Conservation (phyloP, 2,888 invertebrate genomes). For the Nomada lathburiana region DNA sequence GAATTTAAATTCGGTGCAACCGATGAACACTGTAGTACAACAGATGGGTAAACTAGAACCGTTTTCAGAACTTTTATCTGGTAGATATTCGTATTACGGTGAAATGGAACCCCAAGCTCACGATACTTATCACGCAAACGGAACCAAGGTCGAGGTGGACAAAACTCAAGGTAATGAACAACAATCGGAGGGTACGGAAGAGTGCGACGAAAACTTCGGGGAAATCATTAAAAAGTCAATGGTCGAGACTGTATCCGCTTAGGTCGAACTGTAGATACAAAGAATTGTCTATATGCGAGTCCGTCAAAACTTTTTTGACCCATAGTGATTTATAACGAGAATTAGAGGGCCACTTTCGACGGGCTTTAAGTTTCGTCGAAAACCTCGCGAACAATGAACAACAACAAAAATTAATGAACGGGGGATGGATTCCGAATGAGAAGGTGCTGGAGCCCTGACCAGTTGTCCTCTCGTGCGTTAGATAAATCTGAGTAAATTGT, state of each 20-base stretch:
- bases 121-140: conserved; percentile 68
- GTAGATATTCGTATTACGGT: conserved; percentile 85
- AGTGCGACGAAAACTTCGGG: conserved; percentile 92
- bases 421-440: background rate
- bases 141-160: conserved; percentile 60
- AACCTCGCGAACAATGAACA: conserved; percentile 13
- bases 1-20: conserved; percentile 87
- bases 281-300: conserved; percentile 19
- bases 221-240: conserved; percentile 97
- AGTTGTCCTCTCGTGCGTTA: conserved; percentile 44
- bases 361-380: conserved; percentile 14
- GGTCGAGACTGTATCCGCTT: conserved; percentile 95
- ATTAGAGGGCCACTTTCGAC: conserved; percentile 30
- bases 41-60: conserved; percentile 89
- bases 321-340: conserved; percentile 36
- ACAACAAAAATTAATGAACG: background rate
- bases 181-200: conserved; percentile 72
- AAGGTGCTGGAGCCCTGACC: conserved; percentile 30
- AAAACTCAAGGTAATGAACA: conserved; percentile 60
- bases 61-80: conserved; percentile 88
- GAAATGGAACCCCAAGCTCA: conserved; percentile 76
- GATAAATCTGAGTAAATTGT: conserved; percentile 58
- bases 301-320: conserved; percentile 33
- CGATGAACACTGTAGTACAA: conserved; percentile 81
- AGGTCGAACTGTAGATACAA: conserved; percentile 72